These are phyloP conservation scores for Agrilus cyanescens DNA, from an alignment of 2,888 invertebrate genomes.

Conservation along the genomic window DNA sequence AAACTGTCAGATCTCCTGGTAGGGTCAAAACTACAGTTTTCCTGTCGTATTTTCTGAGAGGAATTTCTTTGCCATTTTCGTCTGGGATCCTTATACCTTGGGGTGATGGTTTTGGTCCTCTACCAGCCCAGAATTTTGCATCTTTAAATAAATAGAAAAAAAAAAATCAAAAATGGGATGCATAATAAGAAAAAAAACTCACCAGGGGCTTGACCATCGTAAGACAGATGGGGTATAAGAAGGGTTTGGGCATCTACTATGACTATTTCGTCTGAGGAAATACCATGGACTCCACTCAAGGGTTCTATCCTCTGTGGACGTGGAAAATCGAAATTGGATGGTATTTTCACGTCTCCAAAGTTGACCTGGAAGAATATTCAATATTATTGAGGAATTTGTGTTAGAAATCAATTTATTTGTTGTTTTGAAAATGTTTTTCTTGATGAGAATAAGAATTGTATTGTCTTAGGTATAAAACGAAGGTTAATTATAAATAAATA, in stretches of 20 bases:
- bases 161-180: background rate
- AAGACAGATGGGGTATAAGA: slow-evolving; percentile 79
- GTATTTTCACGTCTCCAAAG: slow-evolving; percentile 78
- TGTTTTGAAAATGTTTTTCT: too few species aligned
- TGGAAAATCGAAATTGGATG: slow-evolving; percentile 67
- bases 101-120: slow-evolving; percentile 67
- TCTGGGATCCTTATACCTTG: slow-evolving; percentile 79
- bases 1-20: slow-evolving; percentile 79
- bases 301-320: slow-evolving; percentile 68
- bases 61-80: slow-evolving; percentile 77
- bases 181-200: slow-evolving; percentile 19
- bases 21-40: slow-evolving; percentile 84
- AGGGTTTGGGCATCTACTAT: slow-evolving; percentile 89
- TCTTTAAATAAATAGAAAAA: slow-evolving; percentile 42
- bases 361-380: slow-evolving; percentile 60
- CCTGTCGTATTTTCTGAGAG: slow-evolving; percentile 67
- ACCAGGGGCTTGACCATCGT: slow-evolving; percentile 91
- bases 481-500: too few species aligned
- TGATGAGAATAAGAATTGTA: too few species aligned
- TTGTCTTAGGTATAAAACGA: too few species aligned
- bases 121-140: slow-evolving; percentile 89
- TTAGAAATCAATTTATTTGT: too few species aligned
- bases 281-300: slow-evolving; percentile 70
- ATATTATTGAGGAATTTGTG: too few species aligned
- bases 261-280: slow-evolving; percentile 75